Evolutionary conservation across 2,797 vertebrate species (phyloP), one percentile per base, ranked within the genome.

Genomic region (Phalanger gymnotis): DNA sequence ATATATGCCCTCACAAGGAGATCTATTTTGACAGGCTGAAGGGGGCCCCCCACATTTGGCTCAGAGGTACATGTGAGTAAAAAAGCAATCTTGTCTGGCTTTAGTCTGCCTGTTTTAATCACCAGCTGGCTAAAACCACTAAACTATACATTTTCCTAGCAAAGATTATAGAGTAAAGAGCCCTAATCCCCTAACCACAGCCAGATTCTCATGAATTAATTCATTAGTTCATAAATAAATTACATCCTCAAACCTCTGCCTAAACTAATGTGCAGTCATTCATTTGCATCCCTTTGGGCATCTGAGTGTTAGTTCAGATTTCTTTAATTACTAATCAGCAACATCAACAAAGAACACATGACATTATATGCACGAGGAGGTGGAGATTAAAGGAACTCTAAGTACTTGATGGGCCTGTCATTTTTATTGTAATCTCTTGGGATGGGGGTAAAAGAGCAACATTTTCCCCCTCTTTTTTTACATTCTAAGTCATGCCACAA

Each of bases 171-270:
- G 92, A 97, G 52, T 96, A 96, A 97, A 98, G 95, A 97, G 7
- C 40, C 40, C 93, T 98, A 98, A 98, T 98, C 96, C 96, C 91
- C 81, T 97, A 96, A 96, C 92, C 52, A 97, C 95, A 97, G 98
- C 97, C 98, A 98, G 97, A 98, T 98, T 98, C 96, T 98, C 97
- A 98, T 98, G 97, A 98, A 98, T 98, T 98, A 98, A 99, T 98
- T 97, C 95, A 98, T 98, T 98, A 97, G 95, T 95, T 98, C 97
- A 98, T 98, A 98, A 98, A 98, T 98, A 98, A 98, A 98, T 98
- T 97, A 98, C 54, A 97, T 95, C 94, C 90, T 97, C 95, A 98
- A 97, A 98, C 95, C 92, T 97, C 94, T 96, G 87, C 66, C 92
- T 98, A 98, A 98, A 97, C 96, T 96, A 95, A 97, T 92, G 87